Evolutionary conservation across 2,797 vertebrate species (phyloP).

Genomic region (Malacoraja senta): DNA sequence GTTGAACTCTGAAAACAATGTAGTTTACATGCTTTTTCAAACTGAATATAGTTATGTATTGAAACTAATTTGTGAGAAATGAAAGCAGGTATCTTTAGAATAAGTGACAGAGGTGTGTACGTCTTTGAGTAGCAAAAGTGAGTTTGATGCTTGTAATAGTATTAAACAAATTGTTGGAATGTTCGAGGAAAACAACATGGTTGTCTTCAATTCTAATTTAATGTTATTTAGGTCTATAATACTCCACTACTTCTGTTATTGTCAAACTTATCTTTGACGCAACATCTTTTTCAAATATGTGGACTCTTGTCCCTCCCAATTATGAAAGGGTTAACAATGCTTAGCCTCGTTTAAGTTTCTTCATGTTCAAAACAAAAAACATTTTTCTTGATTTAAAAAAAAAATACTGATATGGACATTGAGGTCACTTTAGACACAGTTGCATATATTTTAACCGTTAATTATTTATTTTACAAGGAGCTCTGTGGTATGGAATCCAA

Average conservation of each 20-base stretch:
- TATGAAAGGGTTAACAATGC: not conserved
- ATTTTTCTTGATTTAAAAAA: not conserved
- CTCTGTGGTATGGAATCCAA: slow-evolving; percentile 67
- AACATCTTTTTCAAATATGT: not conserved
- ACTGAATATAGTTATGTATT: not conserved
- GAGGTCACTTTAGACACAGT: not conserved
- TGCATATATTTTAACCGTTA: not conserved
- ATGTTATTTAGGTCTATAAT: not conserved
- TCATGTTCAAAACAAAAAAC: not conserved
- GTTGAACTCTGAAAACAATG: not conserved
- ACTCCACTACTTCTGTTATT: not conserved
- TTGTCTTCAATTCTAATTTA: not conserved
- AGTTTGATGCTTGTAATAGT: not conserved
- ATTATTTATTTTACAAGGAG: slow-evolving; percentile 61
- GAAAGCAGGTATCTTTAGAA: not conserved
- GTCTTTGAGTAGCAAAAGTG: not conserved
- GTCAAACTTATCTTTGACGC: not conserved
- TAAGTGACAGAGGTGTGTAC: no score
- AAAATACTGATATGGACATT: not conserved
- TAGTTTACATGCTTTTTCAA: not conserved
- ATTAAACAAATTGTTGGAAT: not conserved
- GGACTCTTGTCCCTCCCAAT: not conserved
- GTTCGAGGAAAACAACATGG: not conserved
- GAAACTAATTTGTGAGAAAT: not conserved
- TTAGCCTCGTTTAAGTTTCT: slow-evolving; percentile 39